Percentiles rank a stretch among this genome's conserved stretches.
These are phyloP conservation scores for Mustelus asterias DNA, from an alignment of 2,113 vertebrate species.

Conservation along the genomic window DNA sequence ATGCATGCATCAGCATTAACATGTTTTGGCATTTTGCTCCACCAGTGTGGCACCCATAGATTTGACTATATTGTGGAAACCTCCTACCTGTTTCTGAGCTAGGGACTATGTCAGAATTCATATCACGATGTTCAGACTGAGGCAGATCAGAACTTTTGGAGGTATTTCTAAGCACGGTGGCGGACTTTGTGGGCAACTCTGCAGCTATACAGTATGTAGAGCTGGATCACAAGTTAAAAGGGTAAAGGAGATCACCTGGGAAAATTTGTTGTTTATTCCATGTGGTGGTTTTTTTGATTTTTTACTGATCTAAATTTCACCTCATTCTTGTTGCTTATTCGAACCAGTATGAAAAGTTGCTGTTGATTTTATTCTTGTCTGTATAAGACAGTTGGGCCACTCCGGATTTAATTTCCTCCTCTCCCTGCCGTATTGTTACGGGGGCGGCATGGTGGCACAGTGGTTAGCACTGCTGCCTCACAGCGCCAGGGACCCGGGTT, in stretches of 20 bases:
- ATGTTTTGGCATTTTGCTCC: neutral
- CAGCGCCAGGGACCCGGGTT: too few species aligned
- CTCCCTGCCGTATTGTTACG: neutral
- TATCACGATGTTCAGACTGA: neutral
- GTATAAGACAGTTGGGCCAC: neutral
- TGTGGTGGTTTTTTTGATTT: neutral
- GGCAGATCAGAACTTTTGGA: neutral
- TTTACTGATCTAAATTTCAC: neutral
- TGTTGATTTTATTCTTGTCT: neutral
- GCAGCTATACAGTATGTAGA: neutral
- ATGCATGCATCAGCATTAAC: neutral
- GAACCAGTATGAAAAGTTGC: neutral
- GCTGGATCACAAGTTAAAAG: neutral
- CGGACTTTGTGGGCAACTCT: neutral
- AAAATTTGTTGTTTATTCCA: neutral
- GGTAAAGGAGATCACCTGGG: neutral
- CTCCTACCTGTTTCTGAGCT: neutral
- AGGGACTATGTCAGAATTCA: neutral
- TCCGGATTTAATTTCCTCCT: neutral
- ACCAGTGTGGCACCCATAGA: neutral
- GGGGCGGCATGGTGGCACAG: too few species aligned
- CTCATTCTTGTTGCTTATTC: neutral
- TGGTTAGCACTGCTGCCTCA: too few species aligned
- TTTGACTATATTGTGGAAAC: neutral
- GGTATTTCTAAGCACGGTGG: neutral